Evolutionary conservation across 1,140 invertebrate species (phyloP), one percentile per base, ranked within the genome.

Genomic region (Drosophila bifasciata): DNA sequence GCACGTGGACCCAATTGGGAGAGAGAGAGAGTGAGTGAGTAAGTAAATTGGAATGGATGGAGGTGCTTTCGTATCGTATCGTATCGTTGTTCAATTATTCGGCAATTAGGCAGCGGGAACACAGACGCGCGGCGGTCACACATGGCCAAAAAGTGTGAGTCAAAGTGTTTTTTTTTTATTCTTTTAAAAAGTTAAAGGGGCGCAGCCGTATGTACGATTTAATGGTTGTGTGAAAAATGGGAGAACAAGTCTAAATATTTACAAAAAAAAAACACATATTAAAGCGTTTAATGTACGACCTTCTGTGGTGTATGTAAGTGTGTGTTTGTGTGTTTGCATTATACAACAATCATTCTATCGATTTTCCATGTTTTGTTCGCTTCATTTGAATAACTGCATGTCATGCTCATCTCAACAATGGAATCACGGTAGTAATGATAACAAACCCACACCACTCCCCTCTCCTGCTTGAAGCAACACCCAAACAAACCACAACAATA

Each of bases 291-390:
- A 88, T 88, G 59, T 55, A 58, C 83, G 75, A 88, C 83, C 83
- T 78, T 86, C 77, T 78, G 60, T 52, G 43, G 58, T 7, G 23
- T 25, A 7, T 7, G 23, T 25, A 5, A 6, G 6, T 25, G 23
- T 25, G 23, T 25, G 6, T 25, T 5, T 7, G 23, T 5, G 23
- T 25, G 23, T 7, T 25, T 71, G 77, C 68, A 88, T 86, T 88
- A 88, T 81, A 86, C 78, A 86, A 86, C 74, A 88, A 86, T 86
- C 83, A 86, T 86, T 86, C 74, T 86, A 86, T 86, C 78, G 81
- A 86, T 86, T 86, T 88, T 88, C 66, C 83, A 76, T 81, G 69
- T 77, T 74, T 52, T 48, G 74, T 44, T 51, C 48, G 70, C 62
- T 53, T 83, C 62, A 88, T 88, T 88, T 88, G 78, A 88, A 88